Conservation (phyloP, 2,888 invertebrate genomes). For the Ochropleura plecta region DNA sequence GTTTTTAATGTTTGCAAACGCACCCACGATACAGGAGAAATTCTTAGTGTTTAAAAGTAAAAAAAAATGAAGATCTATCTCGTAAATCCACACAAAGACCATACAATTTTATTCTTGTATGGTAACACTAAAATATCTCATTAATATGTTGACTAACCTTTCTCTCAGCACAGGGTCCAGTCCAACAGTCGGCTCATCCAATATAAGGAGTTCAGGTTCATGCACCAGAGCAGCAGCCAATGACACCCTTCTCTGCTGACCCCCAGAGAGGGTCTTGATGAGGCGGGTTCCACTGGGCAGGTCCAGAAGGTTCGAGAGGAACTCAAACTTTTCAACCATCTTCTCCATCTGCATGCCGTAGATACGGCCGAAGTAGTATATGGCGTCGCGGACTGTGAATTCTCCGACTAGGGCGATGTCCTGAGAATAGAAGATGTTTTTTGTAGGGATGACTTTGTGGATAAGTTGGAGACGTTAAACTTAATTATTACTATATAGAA, state of each 20-base stretch:
- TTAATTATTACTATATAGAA: too few species aligned
- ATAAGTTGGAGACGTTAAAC: too few species aligned
- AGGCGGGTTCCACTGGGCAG: conserved; percentile 92
- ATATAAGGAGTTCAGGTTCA: conserved; percentile 96
- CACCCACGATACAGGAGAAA: too few species aligned
- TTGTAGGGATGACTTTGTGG: too few species aligned
- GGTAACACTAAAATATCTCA: not conserved
- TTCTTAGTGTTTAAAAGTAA: too few species aligned
- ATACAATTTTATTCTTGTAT: not conserved
- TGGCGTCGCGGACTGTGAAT: conserved; percentile 95
- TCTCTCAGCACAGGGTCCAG: conserved; percentile 97
- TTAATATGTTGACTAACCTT: conserved; percentile 88
- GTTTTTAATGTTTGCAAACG: too few species aligned
- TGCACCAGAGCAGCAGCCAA: conserved; percentile 97
- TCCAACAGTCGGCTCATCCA: conserved; percentile 99
- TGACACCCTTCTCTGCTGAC: conserved; percentile 97
- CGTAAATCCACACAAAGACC: not conserved
- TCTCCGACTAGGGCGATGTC: conserved; percentile 95
- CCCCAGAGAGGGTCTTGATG: conserved; percentile 95
- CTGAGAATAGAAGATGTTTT: conserved; percentile 76
- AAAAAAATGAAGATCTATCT: not conserved
- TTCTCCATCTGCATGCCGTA: conserved; percentile 93
- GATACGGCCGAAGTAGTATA: conserved; percentile 96
- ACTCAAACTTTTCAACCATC: conserved; percentile 92
- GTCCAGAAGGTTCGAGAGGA: conserved; percentile 93